Conservation (phyloP, 1,140 invertebrate genomes). For the Dolichoris vasculosae region DNA sequence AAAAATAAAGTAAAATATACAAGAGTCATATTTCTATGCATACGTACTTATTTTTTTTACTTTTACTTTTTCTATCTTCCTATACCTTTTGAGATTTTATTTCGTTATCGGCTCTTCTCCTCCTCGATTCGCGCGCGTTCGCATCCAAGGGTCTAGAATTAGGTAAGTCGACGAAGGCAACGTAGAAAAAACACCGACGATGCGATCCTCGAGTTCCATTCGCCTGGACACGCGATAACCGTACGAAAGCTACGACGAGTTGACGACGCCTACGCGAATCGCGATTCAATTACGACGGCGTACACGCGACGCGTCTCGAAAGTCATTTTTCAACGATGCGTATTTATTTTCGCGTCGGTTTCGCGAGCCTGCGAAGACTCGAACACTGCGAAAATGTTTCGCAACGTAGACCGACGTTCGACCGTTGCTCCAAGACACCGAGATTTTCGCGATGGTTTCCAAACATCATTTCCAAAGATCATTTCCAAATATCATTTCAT, state of each 20-base stretch:
- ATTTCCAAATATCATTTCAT: too few relatives aligned
- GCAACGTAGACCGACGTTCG: too few relatives aligned
- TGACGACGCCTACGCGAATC: neutral
- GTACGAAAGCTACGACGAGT: neutral
- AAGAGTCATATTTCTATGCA: neutral
- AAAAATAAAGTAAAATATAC: conserved; percentile 21
- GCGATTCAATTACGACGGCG: neutral
- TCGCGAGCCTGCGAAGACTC: too few relatives aligned
- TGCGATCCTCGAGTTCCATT: too few relatives aligned
- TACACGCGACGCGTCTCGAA: neutral
- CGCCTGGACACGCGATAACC: too few relatives aligned
- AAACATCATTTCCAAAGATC: too few relatives aligned
- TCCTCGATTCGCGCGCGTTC: neutral
- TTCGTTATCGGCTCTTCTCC: neutral
- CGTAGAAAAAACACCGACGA: conserved; percentile 2
- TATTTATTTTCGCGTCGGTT: too few relatives aligned
- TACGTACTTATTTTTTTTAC: conserved; percentile 1
- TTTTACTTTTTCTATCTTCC: conserved; percentile 2
- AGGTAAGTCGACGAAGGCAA: conserved; percentile 33
- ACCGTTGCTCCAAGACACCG: too few relatives aligned
- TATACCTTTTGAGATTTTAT: neutral
- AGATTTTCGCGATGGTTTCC: too few relatives aligned
- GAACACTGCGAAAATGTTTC: too few relatives aligned
- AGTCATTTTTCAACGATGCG: neutral
- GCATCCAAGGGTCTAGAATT: neutral